A percentile compares a stretch with the other conserved stretches of the same genome.
Conservation (phyloP, 2,888 invertebrate genomes). For the Amphipoea lucens region DNA sequence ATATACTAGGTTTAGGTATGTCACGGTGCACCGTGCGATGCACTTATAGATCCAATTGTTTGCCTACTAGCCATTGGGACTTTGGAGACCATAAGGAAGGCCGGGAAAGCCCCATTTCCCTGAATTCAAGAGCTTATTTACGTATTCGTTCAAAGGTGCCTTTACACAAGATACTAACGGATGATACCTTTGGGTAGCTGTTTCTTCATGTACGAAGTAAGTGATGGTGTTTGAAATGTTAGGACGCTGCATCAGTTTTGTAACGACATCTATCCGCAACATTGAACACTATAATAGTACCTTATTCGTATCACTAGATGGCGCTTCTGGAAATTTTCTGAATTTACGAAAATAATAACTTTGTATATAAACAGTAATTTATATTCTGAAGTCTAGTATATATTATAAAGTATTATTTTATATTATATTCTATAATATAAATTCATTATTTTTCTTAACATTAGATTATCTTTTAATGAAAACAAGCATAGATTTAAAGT, state of each 20-base stretch:
- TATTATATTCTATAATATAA: too few relatives aligned
- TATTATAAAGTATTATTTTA: too few relatives aligned
- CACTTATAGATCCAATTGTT: neutral
- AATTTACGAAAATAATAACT: neutral
- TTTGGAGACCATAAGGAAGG: neutral
- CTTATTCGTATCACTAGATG: slow-evolving; percentile 19
- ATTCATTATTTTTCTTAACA: too few relatives aligned
- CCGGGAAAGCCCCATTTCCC: neutral
- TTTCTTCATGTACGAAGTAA: neutral
- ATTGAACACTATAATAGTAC: neutral
- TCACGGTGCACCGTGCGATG: neutral
- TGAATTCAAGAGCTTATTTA: neutral
- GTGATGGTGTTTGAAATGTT: neutral
- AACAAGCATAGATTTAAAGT: neutral
- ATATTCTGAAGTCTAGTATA: too few relatives aligned
- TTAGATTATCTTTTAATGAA: too few relatives aligned
- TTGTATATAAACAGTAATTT: neutral
- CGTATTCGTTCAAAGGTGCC: neutral
- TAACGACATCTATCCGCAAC: slow-evolving; percentile 35
- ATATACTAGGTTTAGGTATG: neutral
- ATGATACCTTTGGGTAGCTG: neutral
- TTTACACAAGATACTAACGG: neutral
- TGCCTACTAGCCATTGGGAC: neutral
- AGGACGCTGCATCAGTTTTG: neutral
- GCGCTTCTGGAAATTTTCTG: neutral